Base-by-base conservation (phyloP, 2,797 vertebrate genomes). In the Geotrypetes seraphini region DNA sequence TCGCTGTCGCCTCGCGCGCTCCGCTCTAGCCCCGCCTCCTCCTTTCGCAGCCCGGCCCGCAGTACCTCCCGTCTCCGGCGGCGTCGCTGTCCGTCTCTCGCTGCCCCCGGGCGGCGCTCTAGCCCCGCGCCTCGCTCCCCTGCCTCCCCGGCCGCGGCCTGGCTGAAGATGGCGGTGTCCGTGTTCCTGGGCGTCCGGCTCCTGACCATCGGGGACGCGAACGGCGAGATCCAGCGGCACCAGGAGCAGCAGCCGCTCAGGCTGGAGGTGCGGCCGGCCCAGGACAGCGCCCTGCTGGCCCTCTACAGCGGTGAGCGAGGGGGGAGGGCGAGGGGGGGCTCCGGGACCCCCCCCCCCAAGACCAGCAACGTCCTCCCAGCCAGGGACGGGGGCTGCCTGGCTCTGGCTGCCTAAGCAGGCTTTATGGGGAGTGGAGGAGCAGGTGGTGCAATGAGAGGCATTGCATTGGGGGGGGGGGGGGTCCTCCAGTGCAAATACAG, bases 101-200 rank as follows among this genome's bases (percentile, higher is more conserved):
- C 22, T 23, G 12, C 12, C 22, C 5, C 3, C 5, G 16, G 5
- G n/a, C 57, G 33, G 32, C 40, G 43, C 51, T 43, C 54, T 43
- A 45, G 23, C 18, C 24, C 31, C 43, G 39, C 21, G 44, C 36
- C 43, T 60, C 43, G 38, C 47, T 44, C 33, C 55, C 54, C 53
- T 50, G 53, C 53, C 42, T 41, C 54, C 33, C 20, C 19, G 41
- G 47, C 43, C 32, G 47, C 45, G 6, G 40, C 31, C 14, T 30
- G 33, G 14, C 47, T 31, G 79, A 92, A 91, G 81, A 91, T 92
- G 87, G 75, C 71, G 41, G 79, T 84, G 78, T n/a, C n/a, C 53
- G 87, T 93, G 81, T 94, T 92, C 69, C 75, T 83, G 71, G 89
- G 91, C 84, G 89, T 93, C 88, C 89, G 92, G 73, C 91, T 96